Conservation (phyloP, 2,888 invertebrate genomes). For the Drosophila macrothrix region DNA sequence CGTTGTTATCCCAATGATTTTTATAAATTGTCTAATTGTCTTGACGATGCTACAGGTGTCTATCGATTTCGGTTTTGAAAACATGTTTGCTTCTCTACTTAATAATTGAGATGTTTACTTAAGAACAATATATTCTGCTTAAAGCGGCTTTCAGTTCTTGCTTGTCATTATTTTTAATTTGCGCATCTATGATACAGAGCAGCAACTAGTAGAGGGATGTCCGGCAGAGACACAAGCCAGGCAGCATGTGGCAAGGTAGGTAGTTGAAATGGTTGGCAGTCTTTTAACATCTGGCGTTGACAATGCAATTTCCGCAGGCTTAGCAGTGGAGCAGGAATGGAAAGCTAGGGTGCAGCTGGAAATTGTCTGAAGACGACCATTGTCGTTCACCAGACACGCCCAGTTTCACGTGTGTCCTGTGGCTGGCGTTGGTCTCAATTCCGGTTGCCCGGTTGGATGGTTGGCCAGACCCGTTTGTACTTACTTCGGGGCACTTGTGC, state of each 20-base stretch:
- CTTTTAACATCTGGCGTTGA: conserved; percentile 65
- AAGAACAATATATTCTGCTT: not conserved
- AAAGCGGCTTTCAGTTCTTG: conserved; percentile 6
- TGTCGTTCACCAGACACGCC: conserved; percentile 16
- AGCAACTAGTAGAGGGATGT: conserved; percentile 10
- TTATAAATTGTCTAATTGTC: not conserved
- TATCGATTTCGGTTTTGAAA: not conserved
- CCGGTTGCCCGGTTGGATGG: conserved; percentile 22
- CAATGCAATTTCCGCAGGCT: conserved; percentile 73
- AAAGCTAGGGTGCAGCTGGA: conserved; percentile 17
- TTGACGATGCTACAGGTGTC: not conserved
- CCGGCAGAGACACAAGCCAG: conserved; percentile 11
- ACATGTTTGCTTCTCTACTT: not conserved
- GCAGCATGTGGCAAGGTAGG: not conserved
- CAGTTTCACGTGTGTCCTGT: conserved; percentile 41
- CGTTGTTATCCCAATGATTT: not conserved
- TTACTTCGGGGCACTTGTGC: conserved; percentile 45
- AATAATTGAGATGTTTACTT: not conserved
- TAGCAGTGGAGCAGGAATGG: conserved; percentile 39
- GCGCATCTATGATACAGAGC: conserved; percentile 61
- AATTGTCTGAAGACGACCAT: conserved; percentile 12
- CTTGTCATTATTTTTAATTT: conserved; percentile 72
- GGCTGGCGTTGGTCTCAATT: conserved; percentile 29
- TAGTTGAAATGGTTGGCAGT: conserved; percentile 24
- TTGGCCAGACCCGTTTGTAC: conserved; percentile 13